phyloP scores from a whole-genome alignment of 2,888 invertebrate species.

The Sesia bembeciformis region DNA sequence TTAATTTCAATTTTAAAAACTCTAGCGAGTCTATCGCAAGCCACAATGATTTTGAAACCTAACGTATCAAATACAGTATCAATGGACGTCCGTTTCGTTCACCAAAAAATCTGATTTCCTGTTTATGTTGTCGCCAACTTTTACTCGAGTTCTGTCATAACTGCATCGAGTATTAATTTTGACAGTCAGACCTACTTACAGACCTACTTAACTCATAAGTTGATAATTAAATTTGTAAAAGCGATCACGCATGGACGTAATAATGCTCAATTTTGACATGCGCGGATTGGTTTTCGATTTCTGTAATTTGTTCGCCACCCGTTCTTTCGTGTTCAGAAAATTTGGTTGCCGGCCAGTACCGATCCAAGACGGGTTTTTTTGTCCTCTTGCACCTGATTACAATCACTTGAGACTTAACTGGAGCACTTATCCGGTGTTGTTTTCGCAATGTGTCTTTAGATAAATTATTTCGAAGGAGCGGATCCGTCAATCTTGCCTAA shows the following conservation, averaged over 20 bases:
- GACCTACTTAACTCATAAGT: conserved; percentile 17
- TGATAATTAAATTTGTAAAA: conserved; percentile 30
- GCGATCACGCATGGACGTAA: conserved; percentile 18
- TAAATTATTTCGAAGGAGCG: conserved; percentile 18
- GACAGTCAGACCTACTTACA: conserved; percentile 15
- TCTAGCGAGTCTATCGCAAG: neutral
- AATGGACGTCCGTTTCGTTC: neutral
- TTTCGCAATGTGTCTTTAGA: conserved; percentile 27
- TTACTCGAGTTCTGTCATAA: conserved; percentile 12
- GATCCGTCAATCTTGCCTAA: conserved; percentile 38
- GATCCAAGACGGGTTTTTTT: conserved; percentile 15
- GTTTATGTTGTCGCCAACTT: conserved; percentile 1
- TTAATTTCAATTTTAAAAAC: neutral
- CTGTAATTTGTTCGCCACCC: conserved; percentile 3
- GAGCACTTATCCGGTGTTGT: conserved; percentile 29
- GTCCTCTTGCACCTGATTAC: conserved; percentile 22
- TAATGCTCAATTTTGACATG: conserved; percentile 10
- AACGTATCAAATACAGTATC: neutral
- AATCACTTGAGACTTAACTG: conserved; percentile 44
- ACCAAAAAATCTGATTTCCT: conserved; percentile 3
- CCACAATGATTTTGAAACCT: neutral
- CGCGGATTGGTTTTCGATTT: conserved; percentile 26
- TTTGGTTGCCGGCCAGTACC: conserved; percentile 5
- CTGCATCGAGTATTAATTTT: conserved; percentile 11
- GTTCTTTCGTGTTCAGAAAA: conserved; percentile 11